Conservation (phyloP, 2,888 invertebrate species). For the Ophion costatus region DNA sequence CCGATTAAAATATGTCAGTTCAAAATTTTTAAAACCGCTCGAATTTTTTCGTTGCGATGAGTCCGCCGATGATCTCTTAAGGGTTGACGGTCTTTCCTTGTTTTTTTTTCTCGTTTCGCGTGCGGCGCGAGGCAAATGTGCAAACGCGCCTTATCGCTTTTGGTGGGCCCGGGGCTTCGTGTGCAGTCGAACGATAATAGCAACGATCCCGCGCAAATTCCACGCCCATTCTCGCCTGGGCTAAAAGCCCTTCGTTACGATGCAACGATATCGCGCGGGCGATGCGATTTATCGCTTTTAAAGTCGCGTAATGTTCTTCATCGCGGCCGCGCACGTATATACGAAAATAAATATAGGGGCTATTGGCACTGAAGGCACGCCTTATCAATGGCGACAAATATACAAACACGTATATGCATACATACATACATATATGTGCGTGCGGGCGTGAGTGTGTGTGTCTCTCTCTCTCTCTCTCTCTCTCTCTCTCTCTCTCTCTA, state of each 20-base stretch:
- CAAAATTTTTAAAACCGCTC: neutral
- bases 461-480: too few species aligned
- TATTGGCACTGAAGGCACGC: conserved; percentile 21
- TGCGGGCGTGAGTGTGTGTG: too few species aligned
- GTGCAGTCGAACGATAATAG: conserved; percentile 67
- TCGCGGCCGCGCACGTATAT: conserved; percentile 2
- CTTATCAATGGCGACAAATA: conserved; percentile 5
- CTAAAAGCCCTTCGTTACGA: conserved; percentile 60
- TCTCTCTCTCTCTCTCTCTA: too few species aligned
- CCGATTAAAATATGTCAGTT: neutral
- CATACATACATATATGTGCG: too few species aligned
- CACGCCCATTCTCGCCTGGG: conserved; percentile 67
- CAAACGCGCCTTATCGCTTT: conserved; percentile 60
- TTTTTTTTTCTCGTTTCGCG: neutral
- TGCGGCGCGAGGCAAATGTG: conserved; percentile 25
- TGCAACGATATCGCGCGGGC: conserved; percentile 51
- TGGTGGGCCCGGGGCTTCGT: conserved; percentile 61
- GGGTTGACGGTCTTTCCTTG: neutral
- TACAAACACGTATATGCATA: neutral
- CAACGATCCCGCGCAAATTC: conserved; percentile 67
- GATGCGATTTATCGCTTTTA: conserved; percentile 41
- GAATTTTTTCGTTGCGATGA: neutral
- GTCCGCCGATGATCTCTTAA: neutral
- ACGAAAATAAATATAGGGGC: conserved; percentile 10
- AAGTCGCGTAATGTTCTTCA: conserved; percentile 12